Conservation (phyloP, 2,888 invertebrate genomes). For the Rosalia funebris region DNA sequence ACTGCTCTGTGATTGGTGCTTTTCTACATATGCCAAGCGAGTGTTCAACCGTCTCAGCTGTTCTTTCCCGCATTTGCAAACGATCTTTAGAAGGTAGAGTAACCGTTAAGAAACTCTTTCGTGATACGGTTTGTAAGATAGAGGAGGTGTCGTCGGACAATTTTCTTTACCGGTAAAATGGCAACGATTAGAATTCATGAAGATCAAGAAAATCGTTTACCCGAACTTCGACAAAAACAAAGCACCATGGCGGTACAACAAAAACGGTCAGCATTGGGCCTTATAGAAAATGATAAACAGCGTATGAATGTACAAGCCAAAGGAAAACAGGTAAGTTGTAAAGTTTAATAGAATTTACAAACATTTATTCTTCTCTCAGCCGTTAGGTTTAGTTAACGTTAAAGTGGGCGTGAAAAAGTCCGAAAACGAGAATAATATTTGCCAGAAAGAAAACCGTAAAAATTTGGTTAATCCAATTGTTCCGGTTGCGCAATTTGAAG, state of each 20-base stretch:
- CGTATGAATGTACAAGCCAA: conserved; percentile 44
- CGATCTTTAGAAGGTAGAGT: conserved; percentile 1
- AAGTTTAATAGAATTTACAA: neutral
- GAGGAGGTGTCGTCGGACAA: neutral
- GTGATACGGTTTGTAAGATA: conserved; percentile 5
- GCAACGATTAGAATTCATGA: conserved; percentile 80
- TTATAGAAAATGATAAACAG: conserved; percentile 65
- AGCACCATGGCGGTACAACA: conserved; percentile 59
- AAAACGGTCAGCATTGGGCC: conserved; percentile 74
- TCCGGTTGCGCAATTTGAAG: conserved; percentile 79
- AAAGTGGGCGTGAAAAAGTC: conserved; percentile 25
- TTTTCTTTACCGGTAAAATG: conserved; percentile 63
- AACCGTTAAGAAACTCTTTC: conserved; percentile 30
- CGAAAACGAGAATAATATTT: conserved; percentile 29
- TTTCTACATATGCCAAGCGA: conserved; percentile 12
- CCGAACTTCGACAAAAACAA: conserved; percentile 58
- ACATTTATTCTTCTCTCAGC: conserved; percentile 43
- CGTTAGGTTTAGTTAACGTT: conserved; percentile 37
- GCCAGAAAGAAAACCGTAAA: conserved; percentile 42
- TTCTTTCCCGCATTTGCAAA: conserved; percentile 48
- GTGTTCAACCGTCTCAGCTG: conserved; percentile 42
- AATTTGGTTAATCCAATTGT: conserved; percentile 58
- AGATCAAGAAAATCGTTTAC: conserved; percentile 78
- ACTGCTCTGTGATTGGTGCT: conserved; percentile 6
- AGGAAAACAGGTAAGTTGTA: conserved; percentile 51